These are phyloP conservation scores for Epizoanthus rinbou DNA, from an alignment of 92 coral and sea anemone genomes.

Conservation along the genomic window DNA sequence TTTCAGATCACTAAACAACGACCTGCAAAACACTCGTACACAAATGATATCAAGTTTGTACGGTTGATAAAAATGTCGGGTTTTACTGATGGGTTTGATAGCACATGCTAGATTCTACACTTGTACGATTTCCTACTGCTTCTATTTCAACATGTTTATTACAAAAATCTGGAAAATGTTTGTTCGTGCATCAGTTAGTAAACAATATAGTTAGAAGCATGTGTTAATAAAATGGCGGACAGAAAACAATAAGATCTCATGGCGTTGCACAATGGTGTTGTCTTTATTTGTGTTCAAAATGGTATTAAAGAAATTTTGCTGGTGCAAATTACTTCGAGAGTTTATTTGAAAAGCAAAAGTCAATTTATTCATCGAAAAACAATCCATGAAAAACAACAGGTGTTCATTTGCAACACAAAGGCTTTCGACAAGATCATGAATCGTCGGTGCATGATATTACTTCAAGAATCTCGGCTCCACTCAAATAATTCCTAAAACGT, in stretches of 20 bases:
- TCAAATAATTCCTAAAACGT: background rate
- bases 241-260: background rate
- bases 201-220: constrained; percentile 1
- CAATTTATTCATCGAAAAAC: constrained; percentile 33
- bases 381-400: constrained; percentile 48
- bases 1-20: background rate
- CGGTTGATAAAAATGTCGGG: background rate
- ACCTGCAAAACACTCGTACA: background rate
- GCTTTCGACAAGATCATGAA: constrained; percentile 2
- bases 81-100: background rate
- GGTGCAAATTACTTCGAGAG: background rate
- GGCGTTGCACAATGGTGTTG: background rate
- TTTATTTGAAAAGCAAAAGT: background rate
- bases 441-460: constrained; percentile 21
- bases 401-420: constrained; percentile 68
- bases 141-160: background rate
- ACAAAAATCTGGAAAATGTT: background rate
- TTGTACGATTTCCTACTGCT: background rate
- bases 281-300: constrained; percentile 2
- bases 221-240: constrained; percentile 8
- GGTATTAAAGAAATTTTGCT: background rate
- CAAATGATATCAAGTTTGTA: background rate
- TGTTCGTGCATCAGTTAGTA: background rate
- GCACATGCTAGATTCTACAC: background rate
- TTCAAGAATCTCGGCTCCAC: constrained; percentile 5